Evolutionary conservation across 2,113 vertebrate species (phyloP), one percentile per base, ranked within the genome.

Genomic region (Tachycineta bicolor): DNA sequence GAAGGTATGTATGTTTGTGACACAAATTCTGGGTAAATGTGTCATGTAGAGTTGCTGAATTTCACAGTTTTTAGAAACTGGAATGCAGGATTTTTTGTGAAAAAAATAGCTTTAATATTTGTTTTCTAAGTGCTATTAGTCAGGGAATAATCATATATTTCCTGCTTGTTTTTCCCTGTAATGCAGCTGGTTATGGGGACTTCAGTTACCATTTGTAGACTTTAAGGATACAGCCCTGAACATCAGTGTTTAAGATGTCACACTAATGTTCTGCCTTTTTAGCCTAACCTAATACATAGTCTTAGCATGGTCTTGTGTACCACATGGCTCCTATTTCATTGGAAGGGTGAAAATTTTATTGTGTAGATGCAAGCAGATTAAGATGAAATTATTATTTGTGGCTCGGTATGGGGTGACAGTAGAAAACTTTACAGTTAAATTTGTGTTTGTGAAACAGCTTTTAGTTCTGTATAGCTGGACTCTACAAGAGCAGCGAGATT

Each of bases 1-100:
- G 96, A 97, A 96, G 97, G 98, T 98, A 98, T 50, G 98, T 98
- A 71, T 93, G 3, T 75, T 50, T 68, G 15, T 63, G 59, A 20
- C 80, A 50, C 22, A 46, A 39, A 17, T 41, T 87, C 23, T 76
- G 46, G 16, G n/a, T 43, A n/a, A 59, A 23, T 0, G 0, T 55
- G 26, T 37, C 26, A 19, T 17, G 28, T 28, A 46, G 10, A 63
- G 17, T 80, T 6, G 4, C 43, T 81, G 56, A 47, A 64, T 59
- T 56, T 60, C 29, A 7, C 3, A 12, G 10, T 24, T 90, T 87
- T 49, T 26, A 75, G 53, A 83, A 87, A 33, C 47, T 47, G 18
- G 41, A 87, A 62, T 73, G 33, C 17, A 53, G 8, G 8, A 1
- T 19, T 77, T 75, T 73, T 64, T 33, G 11, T 70, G 37, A 12